Evolutionary conservation across 2,888 invertebrate species (phyloP).

Genomic region (Salticus scenicus): DNA sequence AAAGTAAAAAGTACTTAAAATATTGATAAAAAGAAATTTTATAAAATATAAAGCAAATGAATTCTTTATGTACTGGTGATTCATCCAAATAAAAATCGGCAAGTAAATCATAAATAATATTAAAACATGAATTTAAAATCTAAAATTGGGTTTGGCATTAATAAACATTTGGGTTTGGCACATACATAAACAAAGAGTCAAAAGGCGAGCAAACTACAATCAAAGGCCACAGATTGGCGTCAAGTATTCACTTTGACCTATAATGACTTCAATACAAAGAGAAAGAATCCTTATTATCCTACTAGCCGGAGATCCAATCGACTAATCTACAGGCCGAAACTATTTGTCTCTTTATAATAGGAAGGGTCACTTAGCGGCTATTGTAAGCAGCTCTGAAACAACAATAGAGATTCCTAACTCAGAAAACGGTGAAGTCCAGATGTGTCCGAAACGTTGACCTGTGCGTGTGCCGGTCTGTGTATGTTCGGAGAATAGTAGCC

Average conservation of each 20-base stretch:
- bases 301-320: constrained; percentile 61
- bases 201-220: background rate
- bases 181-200: no score
- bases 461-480: constrained; percentile 43
- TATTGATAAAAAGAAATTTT: no score
- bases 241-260: constrained; percentile 25
- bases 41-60: no score
- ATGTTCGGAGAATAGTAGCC: constrained; percentile 52
- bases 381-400: constrained; percentile 40
- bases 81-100: no score
- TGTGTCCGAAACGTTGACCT: constrained; percentile 54
- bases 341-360: constrained; percentile 64
- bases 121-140: no score
- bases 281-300: constrained; percentile 50
- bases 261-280: constrained; percentile 51
- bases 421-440: constrained; percentile 41
- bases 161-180: no score
- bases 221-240: constrained; percentile 46
- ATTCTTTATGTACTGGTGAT: no score
- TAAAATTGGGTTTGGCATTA: no score
- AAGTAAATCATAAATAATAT: no score
- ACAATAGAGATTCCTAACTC: constrained; percentile 63
- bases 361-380: constrained; percentile 58
- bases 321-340: constrained; percentile 51
- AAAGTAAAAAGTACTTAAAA: no score